Evolutionary conservation across 1,140 invertebrate species (phyloP), one percentile per base, ranked within the genome.

Genomic region (Bombyx mandarina): DNA sequence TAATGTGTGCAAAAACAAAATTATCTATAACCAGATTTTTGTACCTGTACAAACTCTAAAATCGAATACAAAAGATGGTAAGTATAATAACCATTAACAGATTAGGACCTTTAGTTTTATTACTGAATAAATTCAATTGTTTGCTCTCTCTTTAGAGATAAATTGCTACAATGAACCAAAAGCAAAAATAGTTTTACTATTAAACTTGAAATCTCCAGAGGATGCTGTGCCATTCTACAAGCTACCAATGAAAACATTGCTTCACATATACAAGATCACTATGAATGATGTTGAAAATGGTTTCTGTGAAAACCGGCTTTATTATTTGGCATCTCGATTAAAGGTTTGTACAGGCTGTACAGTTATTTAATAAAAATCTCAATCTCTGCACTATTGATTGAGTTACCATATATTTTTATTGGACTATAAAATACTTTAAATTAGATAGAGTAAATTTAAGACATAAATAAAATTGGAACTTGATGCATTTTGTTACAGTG

Each of bases 171-270:
- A 73, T 47, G 48, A 59, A 35, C 57, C 56, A 8, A 83, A 77
- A 67, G 55, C 63, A 51, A 62, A 68, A 56, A 64, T 81, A 44
- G 66, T 88, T 62, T 66, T 66, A 26, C 55, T 69, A 61, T 67
- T 88, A 49, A 82, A 86, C 66, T 83, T 88, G 60, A 46, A 66
- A 62, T 63, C 65, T 55, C 56, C 69, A 48, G 70, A 76, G 55
- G 75, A 88, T 78, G 77, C 80, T 51, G 43, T 67, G 48, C 82
- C 82, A 43, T 88, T 85, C 71, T 77, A 79, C 56, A 78, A 77
- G 46, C 65, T 87, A 46, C 62, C 80, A 7, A 44, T 73, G 6
- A 77, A 63, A 63, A 77, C 71, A 48, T 68, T 88, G 56, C 6
- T 77, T 12, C 69, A 74, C 53, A 73, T 88, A 60, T 75, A 73